Evolutionary conservation across 1,140 invertebrate genomes (phyloP), one percentile per base, ranked within the genome.

Genomic region (Lycorma delicatula): DNA sequence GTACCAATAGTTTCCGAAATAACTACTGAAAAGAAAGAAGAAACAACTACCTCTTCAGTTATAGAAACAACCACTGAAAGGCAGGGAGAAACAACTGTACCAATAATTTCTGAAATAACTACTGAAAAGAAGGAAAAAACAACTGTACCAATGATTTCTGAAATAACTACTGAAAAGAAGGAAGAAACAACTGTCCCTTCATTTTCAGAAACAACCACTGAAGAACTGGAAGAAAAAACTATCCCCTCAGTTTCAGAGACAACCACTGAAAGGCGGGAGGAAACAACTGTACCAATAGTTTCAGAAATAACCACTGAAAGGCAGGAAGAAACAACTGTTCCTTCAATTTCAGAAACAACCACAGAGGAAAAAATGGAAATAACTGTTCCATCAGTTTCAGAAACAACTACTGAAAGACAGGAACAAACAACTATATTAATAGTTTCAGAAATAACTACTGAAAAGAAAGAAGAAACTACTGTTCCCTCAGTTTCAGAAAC

Each of bases 391-490:
- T 12, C 5, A 13, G 53, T 38, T 25, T 34, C 51, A 29, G 56
- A 53, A 38, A 9, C 41, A 16, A 49, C 47, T 22, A 27, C 47
- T 49, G 47, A 49, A 26, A n/a, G 5, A 49, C 13, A 1, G 16
- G 16, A 23, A 13, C 3, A 16, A 25, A 9, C 25, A 49, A 26
- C 22, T n/a, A 49, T 13, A 25, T 23, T 23, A 25, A 22, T 12
- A 54, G 23, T 9, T 26, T 22, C n/a, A n/a, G n/a, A n/a, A n/a
- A n/a, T n/a, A n/a, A n/a, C n/a, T n/a, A n/a, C n/a, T n/a, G n/a
- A n/a, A n/a, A n/a, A n/a, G n/a, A n/a, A n/a, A n/a, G 5, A 56
- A 56, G 26, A 28, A 9, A 50, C 56, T 28, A 48, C 54, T 22
- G 25, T 47, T 20, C n/a, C n/a, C n/a, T 13, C 26, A n/a, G 12